Conservation (phyloP, 2,888 invertebrate genomes). For the Philaethria dido region DNA sequence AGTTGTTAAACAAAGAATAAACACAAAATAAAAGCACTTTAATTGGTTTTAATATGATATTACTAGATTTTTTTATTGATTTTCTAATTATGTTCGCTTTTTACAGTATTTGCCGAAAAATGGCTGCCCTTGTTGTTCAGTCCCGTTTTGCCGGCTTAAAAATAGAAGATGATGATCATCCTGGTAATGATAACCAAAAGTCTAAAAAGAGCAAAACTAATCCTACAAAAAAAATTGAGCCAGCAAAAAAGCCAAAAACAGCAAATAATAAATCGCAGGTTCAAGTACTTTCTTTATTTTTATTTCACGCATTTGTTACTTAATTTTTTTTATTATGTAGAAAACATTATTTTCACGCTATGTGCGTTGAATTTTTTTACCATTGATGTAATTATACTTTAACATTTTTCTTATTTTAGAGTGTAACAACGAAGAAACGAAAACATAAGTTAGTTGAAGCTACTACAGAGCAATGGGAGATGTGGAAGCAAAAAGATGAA, state of each 20-base stretch:
- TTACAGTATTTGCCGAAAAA: conserved; percentile 53
- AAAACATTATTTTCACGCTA: no score
- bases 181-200: conserved; percentile 64
- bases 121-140: conserved; percentile 87
- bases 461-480: conserved; percentile 87
- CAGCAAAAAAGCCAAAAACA: conserved; percentile 63
- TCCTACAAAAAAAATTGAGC: conserved; percentile 65
- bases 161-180: conserved; percentile 88
- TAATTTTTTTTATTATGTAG: neutral
- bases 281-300: conserved; percentile 13
- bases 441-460: conserved; percentile 73
- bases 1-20: neutral
- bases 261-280: conserved; percentile 62
- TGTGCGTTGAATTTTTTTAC: neutral
- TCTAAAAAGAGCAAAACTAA: conserved; percentile 71
- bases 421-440: conserved; percentile 64
- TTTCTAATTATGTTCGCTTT: conserved; percentile 12
- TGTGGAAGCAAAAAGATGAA: conserved; percentile 89
- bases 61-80: neutral
- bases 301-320: neutral
- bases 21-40: neutral
- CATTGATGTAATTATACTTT: neutral
- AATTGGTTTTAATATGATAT: neutral
- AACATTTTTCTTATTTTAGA: conserved; percentile 46
- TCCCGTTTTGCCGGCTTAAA: conserved; percentile 90